Evolutionary conservation across 1,140 invertebrate species (phyloP), one percentile per base, ranked within the genome.

Genomic region (Drosophila varians): DNA sequence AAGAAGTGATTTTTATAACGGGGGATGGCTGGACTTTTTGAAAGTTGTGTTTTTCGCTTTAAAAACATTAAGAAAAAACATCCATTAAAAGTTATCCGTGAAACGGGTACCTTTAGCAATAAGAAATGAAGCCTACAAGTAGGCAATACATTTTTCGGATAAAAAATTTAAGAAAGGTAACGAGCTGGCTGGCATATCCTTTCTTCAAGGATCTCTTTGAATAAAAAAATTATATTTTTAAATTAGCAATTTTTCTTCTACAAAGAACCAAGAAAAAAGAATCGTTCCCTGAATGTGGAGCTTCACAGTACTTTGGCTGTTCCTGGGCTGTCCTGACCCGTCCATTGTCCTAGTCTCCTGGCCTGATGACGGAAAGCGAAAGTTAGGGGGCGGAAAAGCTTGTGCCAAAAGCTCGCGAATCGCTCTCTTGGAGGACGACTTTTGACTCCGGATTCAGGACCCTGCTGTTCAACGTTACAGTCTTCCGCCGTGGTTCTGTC

Each of bases 401-500:
- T 16, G 6, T 12, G 34, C 34, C n/a, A 16, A 38, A 38, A n/a
- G 34, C 36, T 38, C 36, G 36, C 36, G 36, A 7, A 3, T 38
- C 36, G 36, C 36, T 38, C 36, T 38, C 36, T 6, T 12, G 12
- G 36, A 38, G 5, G 36, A 48, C 18, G 71, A 68, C 71, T 75
- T 58, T 72, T 68, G 68, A 76, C 71, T 79, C 53, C 54, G 40
- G 53, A 70, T 31, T 57, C 45, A 48, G 54, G 53, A 38, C 12
- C 12, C 48, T 34, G 28, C 36, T 64, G 76, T 86, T 79, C 49
- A 60, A 60, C 54, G 74, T 40, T 58, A 65, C 80, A 86, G 80
- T 86, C 77, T 86, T 86, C 80, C 82, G 80, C 70, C 68, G 82
- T 75, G 69, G 77, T 87, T 74, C 74, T 87, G 76, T 75, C 65